Percentiles rank a stretch among this genome's conserved stretches.
Evolutionary conservation across 2,888 invertebrate species (phyloP).

Genomic region (Rhogogaster chlorosoma): DNA sequence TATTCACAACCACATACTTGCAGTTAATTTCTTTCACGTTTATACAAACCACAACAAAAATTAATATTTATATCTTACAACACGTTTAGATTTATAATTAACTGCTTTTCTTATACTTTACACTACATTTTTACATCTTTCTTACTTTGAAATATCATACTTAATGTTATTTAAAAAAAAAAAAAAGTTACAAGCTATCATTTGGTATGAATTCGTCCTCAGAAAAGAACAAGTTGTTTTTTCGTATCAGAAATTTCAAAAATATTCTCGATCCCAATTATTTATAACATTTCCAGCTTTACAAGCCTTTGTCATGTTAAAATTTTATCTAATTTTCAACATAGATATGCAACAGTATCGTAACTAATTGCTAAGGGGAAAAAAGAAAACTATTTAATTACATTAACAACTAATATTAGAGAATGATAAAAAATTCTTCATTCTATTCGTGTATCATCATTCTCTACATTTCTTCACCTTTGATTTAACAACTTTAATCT

Average conservation of each 20-base stretch:
- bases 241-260: neutral
- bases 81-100: neutral
- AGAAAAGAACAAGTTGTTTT: constrained; percentile 27
- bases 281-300: constrained; percentile 3
- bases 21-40: constrained; percentile 8
- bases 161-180: neutral
- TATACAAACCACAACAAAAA: constrained; percentile 2
- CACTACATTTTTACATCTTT: constrained; percentile 39
- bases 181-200: constrained; percentile 20
- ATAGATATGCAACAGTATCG: neutral
- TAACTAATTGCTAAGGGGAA: neutral
- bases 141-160: neutral
- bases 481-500: constrained; percentile 56
- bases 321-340: constrained; percentile 7
- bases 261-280: neutral
- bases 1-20: constrained; percentile 19
- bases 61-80: constrained; percentile 35
- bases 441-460: neutral
- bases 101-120: constrained; percentile 21
- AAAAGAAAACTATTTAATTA: neutral
- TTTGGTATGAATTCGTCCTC: constrained; percentile 42
- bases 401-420: neutral
- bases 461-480: constrained; percentile 57
- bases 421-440: constrained; percentile 6
- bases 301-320: neutral